Conservation (phyloP, 2,113 vertebrate genomes). For the Pachycephala philippinensis region DNA sequence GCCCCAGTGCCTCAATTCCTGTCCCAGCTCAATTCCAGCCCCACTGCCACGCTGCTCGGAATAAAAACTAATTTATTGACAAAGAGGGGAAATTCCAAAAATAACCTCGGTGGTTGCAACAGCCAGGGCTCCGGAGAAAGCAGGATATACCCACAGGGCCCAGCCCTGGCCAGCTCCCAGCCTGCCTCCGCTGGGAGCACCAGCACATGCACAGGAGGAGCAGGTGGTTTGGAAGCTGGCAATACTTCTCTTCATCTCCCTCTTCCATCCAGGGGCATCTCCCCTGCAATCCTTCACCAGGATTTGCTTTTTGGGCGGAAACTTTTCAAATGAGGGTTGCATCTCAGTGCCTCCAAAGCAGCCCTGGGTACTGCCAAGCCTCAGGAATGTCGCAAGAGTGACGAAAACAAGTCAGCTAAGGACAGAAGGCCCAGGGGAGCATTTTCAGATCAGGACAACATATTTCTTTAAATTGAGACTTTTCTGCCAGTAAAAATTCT, state of each 20-base stretch:
- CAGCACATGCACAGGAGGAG: neutral
- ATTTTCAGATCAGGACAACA: neutral
- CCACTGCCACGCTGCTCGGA: neutral
- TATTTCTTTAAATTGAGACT: neutral
- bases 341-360: neutral
- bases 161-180: neutral
- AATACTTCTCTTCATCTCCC: neutral
- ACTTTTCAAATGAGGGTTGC: neutral
- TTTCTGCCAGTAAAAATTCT: neutral
- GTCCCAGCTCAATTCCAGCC: neutral
- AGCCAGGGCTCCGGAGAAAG: neutral
- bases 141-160: neutral
- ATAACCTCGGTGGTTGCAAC: fast-evolving
- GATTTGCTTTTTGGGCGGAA: neutral
- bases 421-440: neutral
- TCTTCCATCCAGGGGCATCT: neutral
- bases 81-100: neutral
- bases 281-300: neutral
- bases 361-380: neutral
- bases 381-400: neutral
- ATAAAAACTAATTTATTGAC: neutral
- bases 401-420: neutral
- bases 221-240: neutral
- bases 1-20: neutral
- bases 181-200: neutral